Percentiles rank a stretch among this genome's conserved stretches.
phyloP scores from a whole-genome alignment of 2,888 invertebrate species.

The Archips xylosteana region DNA sequence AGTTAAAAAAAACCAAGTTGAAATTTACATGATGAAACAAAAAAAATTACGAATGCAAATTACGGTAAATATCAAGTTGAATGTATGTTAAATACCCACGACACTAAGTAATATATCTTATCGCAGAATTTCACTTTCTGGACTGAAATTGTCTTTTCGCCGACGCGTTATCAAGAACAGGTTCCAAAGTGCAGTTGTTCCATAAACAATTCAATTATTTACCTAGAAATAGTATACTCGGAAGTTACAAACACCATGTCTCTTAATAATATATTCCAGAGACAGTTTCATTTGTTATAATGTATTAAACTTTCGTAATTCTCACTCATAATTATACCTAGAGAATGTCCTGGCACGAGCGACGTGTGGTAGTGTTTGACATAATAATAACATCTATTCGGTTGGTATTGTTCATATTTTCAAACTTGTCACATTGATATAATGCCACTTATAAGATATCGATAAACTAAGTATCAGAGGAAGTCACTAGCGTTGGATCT shows the following conservation, averaged over 20 bases:
- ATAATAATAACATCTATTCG: too few relatives aligned
- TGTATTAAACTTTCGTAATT: too few relatives aligned
- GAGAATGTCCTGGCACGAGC: too few relatives aligned
- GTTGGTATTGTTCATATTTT: too few relatives aligned
- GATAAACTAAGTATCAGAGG: too few relatives aligned
- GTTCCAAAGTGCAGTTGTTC: slow-evolving; percentile 22
- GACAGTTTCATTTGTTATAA: not conserved
- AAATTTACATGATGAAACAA: not conserved
- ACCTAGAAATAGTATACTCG: slow-evolving; percentile 2
- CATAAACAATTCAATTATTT: slow-evolving; percentile 24
- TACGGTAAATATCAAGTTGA: not conserved
- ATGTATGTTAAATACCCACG: slow-evolving; percentile 6
- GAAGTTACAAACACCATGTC: slow-evolving; percentile 8
- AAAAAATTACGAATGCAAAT: not conserved
- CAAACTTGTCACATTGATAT: too few relatives aligned
- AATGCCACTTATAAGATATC: too few relatives aligned
- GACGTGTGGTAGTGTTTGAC: too few relatives aligned
- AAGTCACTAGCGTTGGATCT: too few relatives aligned
- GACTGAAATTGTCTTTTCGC: slow-evolving; percentile 28
- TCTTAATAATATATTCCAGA: not conserved
- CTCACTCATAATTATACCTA: too few relatives aligned
- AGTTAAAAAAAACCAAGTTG: not conserved
- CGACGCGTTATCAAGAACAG: slow-evolving; percentile 33
- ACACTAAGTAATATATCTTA: slow-evolving; percentile 1
- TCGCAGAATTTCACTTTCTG: slow-evolving; percentile 33